Evolutionary conservation across 2,888 invertebrate species (phyloP).

Genomic region (Caenorhabditis doughertyi): DNA sequence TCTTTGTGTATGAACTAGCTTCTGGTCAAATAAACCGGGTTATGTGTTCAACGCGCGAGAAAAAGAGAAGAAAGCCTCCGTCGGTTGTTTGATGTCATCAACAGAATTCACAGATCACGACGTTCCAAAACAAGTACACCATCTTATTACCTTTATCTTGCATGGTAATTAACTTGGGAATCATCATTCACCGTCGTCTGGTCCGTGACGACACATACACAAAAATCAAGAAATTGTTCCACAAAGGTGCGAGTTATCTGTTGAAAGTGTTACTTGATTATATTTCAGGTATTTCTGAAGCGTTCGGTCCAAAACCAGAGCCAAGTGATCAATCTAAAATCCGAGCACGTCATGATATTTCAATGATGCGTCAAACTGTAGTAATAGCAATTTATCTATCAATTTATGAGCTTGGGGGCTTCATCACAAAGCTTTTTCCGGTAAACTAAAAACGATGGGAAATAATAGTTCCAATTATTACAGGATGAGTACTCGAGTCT

Average conservation of each 20-base stretch:
- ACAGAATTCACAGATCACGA: conserved; percentile 18
- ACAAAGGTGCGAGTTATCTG: no score
- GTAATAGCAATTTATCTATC: background rate
- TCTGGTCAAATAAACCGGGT: no score
- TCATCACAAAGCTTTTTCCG: background rate
- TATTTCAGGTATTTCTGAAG: no score
- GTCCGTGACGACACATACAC: background rate
- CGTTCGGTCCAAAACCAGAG: no score
- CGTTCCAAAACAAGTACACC: conserved; percentile 7
- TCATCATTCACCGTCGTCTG: background rate
- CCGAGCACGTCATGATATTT: background rate
- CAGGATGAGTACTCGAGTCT: no score
- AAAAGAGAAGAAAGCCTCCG: no score
- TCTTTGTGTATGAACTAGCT: no score
- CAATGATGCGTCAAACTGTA: background rate
- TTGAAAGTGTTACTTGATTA: no score
- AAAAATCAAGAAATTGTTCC: background rate
- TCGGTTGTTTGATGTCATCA: no score
- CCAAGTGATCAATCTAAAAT: background rate
- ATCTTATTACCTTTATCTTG: background rate
- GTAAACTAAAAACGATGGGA: no score
- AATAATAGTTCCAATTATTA: no score
- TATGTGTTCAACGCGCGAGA: no score
- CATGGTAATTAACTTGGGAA: conserved; percentile 8
- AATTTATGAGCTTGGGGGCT: background rate